Evolutionary conservation across 2,888 invertebrate species (phyloP).

Genomic region (Phyllotreta cruciferae): DNA sequence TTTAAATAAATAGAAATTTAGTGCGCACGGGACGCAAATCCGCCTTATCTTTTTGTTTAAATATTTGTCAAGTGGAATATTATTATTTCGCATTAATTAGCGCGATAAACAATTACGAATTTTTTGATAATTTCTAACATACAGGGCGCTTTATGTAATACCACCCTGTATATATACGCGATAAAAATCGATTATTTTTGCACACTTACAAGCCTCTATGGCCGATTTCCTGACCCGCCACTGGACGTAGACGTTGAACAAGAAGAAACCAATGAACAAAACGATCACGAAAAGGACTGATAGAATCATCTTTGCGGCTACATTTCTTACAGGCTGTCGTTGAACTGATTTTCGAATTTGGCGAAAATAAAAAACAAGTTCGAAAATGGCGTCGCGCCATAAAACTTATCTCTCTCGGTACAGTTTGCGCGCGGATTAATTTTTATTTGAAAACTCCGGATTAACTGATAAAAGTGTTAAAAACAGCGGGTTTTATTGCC

Average conservation of each 20-base stretch:
- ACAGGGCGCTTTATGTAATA: too few relatives aligned
- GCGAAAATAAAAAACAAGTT: slow-evolving; percentile 2
- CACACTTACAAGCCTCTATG: neutral
- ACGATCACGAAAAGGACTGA: slow-evolving; percentile 23
- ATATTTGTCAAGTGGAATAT: neutral
- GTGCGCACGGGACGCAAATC: too few relatives aligned
- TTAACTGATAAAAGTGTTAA: too few relatives aligned
- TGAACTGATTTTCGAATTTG: slow-evolving; percentile 15
- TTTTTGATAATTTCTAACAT: too few relatives aligned
- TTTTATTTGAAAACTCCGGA: too few relatives aligned
- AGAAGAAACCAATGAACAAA: slow-evolving; percentile 22
- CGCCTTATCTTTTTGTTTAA: neutral
- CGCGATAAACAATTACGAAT: too few relatives aligned
- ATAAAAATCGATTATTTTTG: too few relatives aligned
- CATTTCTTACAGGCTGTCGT: slow-evolving; percentile 3
- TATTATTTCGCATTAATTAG: neutral
- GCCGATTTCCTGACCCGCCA: slow-evolving; percentile 24
- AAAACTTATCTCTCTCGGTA: too few relatives aligned
- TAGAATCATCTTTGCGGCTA: slow-evolving; percentile 16
- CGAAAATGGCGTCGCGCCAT: neutral
- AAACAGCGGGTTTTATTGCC: too few relatives aligned
- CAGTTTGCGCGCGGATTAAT: too few relatives aligned
- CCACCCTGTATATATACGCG: too few relatives aligned
- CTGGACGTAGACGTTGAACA: slow-evolving; percentile 29
- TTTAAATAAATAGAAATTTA: too few relatives aligned